phyloP scores from a whole-genome alignment of 2,888 invertebrate species.

The Nephrotoma flavescens region DNA sequence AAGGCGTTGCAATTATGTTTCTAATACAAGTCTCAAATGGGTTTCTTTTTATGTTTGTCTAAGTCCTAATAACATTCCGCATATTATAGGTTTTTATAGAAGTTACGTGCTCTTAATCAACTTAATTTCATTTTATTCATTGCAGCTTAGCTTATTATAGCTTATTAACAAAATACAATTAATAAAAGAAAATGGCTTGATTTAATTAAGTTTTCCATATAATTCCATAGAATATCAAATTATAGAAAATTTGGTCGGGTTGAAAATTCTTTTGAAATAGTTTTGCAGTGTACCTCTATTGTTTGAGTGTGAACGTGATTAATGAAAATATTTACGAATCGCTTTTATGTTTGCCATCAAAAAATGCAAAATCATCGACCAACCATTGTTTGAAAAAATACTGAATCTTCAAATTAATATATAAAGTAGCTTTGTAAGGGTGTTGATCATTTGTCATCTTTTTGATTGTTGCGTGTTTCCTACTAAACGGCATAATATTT shows the following conservation, averaged over 20 bases:
- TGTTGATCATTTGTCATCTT: too few relatives aligned
- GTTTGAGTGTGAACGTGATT: not conserved
- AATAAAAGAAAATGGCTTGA: not conserved
- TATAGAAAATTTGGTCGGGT: too few relatives aligned
- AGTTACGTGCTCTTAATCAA: not conserved
- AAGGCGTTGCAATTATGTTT: too few relatives aligned
- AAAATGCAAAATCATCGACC: not conserved
- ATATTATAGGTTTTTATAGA: not conserved
- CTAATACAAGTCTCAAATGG: too few relatives aligned
- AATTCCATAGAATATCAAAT: not conserved
- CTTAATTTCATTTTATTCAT: not conserved
- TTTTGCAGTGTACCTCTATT: too few relatives aligned
- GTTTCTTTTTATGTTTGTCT: too few relatives aligned
- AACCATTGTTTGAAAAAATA: not conserved
- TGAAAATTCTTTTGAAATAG: too few relatives aligned
- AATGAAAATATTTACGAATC: not conserved
- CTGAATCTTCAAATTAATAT: not conserved
- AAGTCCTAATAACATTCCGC: too few relatives aligned
- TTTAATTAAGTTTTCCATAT: not conserved
- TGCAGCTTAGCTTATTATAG: not conserved
- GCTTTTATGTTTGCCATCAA: not conserved
- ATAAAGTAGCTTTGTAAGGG: too few relatives aligned
- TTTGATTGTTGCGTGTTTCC: too few relatives aligned
- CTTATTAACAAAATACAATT: not conserved
- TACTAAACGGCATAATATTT: too few relatives aligned